Conservation (phyloP, 2,113 vertebrate species). For the Notarius lentiginosus region DNA sequence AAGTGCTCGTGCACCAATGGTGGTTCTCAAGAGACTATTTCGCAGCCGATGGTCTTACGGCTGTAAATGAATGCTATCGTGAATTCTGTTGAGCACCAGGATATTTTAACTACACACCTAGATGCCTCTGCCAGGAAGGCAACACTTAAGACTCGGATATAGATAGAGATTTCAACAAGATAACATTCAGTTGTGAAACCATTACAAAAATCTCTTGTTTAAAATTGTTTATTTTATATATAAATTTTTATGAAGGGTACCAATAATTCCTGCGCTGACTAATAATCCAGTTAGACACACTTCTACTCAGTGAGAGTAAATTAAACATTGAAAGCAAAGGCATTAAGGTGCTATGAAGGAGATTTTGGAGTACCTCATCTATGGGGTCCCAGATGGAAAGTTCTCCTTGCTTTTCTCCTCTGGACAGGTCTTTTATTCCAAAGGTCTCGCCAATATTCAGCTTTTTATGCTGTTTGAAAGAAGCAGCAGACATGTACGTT, state of each 20-base stretch:
- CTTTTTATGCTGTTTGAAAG: conserved; percentile 87
- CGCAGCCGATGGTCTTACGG: neutral
- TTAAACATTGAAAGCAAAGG: neutral
- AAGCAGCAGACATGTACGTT: conserved; percentile 1
- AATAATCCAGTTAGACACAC: neutral
- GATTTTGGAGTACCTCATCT: conserved; percentile 80
- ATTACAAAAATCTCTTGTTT: neutral
- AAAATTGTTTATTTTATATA: neutral
- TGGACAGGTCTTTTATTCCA: conserved; percentile 76
- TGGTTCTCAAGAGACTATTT: neutral
- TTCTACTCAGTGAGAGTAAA: neutral
- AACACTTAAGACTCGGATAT: neutral
- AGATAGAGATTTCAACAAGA: neutral
- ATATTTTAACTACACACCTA: neutral
- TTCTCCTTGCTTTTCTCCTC: conserved; percentile 84
- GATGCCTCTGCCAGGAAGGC: neutral
- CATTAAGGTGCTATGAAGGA: neutral
- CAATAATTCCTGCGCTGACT: neutral
- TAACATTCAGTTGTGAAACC: neutral
- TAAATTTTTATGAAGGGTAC: neutral
- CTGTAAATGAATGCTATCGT: neutral
- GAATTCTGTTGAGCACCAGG: neutral
- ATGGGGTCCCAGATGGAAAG: conserved; percentile 95
- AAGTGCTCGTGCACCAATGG: neutral
- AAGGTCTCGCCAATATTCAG: conserved; percentile 79